Base-by-base conservation (phyloP, 2,113 vertebrate genomes). In the Elephas maximus region DNA sequence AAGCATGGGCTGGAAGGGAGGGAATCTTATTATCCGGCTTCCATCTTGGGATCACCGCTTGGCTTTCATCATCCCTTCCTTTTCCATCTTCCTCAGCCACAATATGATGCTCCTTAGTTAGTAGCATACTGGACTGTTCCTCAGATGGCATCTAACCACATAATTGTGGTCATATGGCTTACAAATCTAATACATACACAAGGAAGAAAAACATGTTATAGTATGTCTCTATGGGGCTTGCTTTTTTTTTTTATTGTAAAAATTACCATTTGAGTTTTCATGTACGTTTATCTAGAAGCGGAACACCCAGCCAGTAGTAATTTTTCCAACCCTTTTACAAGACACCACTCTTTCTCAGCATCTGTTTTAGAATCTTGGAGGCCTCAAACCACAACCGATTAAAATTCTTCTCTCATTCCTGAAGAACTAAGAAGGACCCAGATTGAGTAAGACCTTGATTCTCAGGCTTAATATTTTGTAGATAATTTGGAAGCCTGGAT, bases 391-490 rank as follows among this genome's bases (percentile, higher is more conserved):
- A 69, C 20, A 73, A 65, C 30, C 73, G 41, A 81, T 93, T 84
- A 69, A 97, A 95, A 89, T 86, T 67, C 28, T 95, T 77, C 21
- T n/a, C 51, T 90, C 12, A 57, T 94, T 92, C 41, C 63, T 85
- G 9, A 60, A 81, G 93, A 73, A 80, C 41, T 45, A 57, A 93
- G 85, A 95, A 53, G 15, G 33, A 7, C 30, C 41, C 57, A 69
- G 63, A 69, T 53, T 30, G 41, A 88, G 37, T 67, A 91, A 88
- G 23, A 85, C 23, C 45, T 91, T 93, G 51, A 86, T 1, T 78
- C 5, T 41, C 45, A 79, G 41, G 23, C 74, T 93, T 88, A 93
- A 44, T 91, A 48, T 90, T 87, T 89, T 93, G 20, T 91, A 45
- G 62, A 91, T 77, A 92, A 84, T n/a, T 26, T 73, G 26, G 57